These are phyloP conservation scores for Tympanoctomys barrerae DNA, from an alignment of 2,797 vertebrate species.

Conservation along the genomic window DNA sequence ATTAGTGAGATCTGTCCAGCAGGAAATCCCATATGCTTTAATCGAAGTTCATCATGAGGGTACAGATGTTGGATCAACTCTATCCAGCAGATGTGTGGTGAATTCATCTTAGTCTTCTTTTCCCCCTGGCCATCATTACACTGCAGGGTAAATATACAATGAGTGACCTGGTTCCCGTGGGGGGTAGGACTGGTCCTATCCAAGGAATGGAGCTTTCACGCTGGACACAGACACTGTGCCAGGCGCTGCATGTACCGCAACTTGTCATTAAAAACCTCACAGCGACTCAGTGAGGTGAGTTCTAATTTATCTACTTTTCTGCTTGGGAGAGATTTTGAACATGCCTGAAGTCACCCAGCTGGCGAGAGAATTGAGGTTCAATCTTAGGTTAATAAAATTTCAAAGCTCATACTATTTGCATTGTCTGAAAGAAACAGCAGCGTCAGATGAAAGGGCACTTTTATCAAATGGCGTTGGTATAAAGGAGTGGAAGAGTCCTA, in stretches of 20 bases:
- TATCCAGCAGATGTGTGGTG: background rate
- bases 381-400: constrained; percentile 12
- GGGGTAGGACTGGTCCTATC: background rate
- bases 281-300: background rate
- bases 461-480: constrained; percentile 27
- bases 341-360: constrained; percentile 20
- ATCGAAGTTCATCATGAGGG: background rate
- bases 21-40: background rate
- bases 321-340: constrained; percentile 25
- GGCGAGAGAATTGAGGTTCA: constrained; percentile 36
- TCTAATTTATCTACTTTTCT: constrained; percentile 52
- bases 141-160: background rate
- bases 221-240: background rate
- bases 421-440: constrained; percentile 39
- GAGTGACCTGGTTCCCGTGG: background rate
- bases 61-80: background rate
- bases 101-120: background rate
- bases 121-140: background rate
- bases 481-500: background rate
- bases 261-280: background rate
- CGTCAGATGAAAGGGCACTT: constrained; percentile 9
- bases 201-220: background rate
- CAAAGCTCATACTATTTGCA: constrained; percentile 37
- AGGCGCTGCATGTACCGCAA: background rate
- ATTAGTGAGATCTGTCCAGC: background rate